Percentiles rank a stretch among this genome's conserved stretches.
These are phyloP conservation scores for Pterocles gutturalis DNA, from an alignment of 2,113 vertebrate genomes.

Conservation along the genomic window DNA sequence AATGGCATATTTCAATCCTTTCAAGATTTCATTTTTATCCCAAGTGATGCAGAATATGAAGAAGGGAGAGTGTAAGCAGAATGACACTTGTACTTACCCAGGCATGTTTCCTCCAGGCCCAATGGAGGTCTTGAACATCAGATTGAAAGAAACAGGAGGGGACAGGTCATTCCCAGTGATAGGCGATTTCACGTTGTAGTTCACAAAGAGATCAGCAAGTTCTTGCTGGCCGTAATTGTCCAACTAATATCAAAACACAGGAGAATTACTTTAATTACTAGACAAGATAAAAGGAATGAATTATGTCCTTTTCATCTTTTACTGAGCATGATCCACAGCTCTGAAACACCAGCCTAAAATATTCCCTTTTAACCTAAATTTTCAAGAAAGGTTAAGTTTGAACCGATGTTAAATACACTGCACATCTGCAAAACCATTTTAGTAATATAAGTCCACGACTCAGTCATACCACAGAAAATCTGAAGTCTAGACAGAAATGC, in stretches of 20 bases:
- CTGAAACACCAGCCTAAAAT: not conserved
- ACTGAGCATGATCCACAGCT: not conserved
- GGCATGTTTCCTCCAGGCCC: constrained; percentile 96
- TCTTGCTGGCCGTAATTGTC: constrained; percentile 95
- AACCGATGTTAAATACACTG: not conserved
- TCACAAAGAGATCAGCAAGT: constrained; percentile 91
- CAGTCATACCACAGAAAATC: not conserved
- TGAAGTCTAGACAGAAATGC: not conserved
- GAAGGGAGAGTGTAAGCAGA: not conserved
- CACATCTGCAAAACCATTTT: not conserved
- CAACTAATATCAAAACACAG: constrained; percentile 79
- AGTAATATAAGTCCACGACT: not conserved
- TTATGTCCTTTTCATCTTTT: not conserved
- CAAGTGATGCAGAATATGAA: not conserved
- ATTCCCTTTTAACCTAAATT: not conserved
- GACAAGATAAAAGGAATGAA: not conserved
- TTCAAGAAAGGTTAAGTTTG: not conserved
- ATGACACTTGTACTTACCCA: constrained; percentile 80
- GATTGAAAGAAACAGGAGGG: constrained; percentile 93
- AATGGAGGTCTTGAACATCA: constrained; percentile 99
- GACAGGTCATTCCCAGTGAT: constrained; percentile 93
- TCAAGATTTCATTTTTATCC: not conserved
- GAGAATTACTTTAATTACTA: not conserved
- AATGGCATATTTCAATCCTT: not conserved
- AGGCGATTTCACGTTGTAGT: constrained; percentile 95